Evolutionary conservation across 2,888 invertebrate genomes (phyloP).

Genomic region (Perithous albicinctus): DNA sequence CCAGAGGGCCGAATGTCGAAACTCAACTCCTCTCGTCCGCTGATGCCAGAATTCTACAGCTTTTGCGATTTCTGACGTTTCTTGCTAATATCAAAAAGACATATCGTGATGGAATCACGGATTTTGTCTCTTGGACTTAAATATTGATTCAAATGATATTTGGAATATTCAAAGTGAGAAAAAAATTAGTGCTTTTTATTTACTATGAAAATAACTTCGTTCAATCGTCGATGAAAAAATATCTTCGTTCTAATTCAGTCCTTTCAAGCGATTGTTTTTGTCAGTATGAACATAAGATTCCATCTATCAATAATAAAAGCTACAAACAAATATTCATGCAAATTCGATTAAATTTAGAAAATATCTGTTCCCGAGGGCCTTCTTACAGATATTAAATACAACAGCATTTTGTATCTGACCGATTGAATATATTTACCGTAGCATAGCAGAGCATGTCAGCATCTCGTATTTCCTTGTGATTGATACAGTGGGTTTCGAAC

Average conservation of each 20-base stretch:
- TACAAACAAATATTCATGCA: neutral
- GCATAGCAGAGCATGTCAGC: neutral
- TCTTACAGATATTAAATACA: neutral
- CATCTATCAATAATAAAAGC: neutral
- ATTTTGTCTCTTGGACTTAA: neutral
- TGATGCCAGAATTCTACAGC: conserved; percentile 7
- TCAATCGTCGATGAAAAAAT: too few relatives aligned
- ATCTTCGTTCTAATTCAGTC: neutral
- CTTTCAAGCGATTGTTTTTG: neutral
- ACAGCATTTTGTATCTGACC: neutral
- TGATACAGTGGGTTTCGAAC: conserved; percentile 21
- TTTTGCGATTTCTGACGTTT: conserved; percentile 38
- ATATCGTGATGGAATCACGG: neutral
- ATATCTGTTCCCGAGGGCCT: neutral
- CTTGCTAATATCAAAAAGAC: conserved; percentile 18
- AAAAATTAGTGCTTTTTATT: too few relatives aligned
- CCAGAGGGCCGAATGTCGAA: conserved; percentile 58
- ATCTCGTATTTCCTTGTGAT: neutral
- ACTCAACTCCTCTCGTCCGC: conserved; percentile 24
- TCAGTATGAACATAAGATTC: too few relatives aligned
- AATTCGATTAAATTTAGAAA: neutral
- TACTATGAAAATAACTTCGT: too few relatives aligned
- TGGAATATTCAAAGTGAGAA: neutral
- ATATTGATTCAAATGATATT: neutral
- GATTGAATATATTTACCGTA: conserved; percentile 1